Percentiles rank a stretch among this genome's conserved stretches.
Evolutionary conservation across 2,797 vertebrate species (phyloP).

Genomic region (Sebastes trivittatus): DNA sequence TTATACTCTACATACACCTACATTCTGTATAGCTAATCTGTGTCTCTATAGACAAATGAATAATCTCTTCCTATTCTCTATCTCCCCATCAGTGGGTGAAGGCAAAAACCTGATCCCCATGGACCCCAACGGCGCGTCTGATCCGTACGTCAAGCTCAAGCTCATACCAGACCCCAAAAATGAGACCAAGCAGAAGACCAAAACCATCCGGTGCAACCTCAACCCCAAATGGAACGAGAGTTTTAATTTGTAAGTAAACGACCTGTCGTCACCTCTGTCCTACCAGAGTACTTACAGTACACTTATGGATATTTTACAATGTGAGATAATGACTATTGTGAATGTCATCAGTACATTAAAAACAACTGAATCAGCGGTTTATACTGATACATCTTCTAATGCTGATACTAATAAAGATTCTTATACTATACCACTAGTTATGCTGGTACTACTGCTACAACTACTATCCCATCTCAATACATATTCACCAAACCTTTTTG

Average conservation of each 20-base stretch:
- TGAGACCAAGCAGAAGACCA: conserved; percentile 98
- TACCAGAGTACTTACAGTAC: neutral
- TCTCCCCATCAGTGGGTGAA: conserved; percentile 86
- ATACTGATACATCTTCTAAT: neutral
- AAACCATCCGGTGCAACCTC: conserved; percentile 93
- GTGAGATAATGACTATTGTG: neutral
- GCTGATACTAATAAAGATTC: neutral
- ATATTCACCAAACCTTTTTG: neutral
- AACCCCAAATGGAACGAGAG: conserved; percentile 96
- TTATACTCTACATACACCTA: neutral
- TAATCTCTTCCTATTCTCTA: conserved; percentile 11
- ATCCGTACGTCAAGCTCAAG: conserved; percentile 98
- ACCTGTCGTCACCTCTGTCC: neutral
- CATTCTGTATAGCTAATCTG: neutral
- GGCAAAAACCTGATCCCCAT: conserved; percentile 97
- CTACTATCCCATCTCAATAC: neutral
- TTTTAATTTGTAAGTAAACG: conserved; percentile 90
- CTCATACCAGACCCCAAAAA: conserved; percentile 97
- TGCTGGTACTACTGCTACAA: neutral
- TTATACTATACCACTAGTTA: neutral
- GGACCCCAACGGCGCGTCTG: conserved; percentile 98
- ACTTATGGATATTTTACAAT: neutral
- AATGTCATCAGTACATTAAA: neutral
- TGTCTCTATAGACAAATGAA: neutral
- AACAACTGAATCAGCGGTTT: neutral